phyloP scores from a whole-genome alignment of 2,888 invertebrate genomes.

The Eilema griseolum region DNA sequence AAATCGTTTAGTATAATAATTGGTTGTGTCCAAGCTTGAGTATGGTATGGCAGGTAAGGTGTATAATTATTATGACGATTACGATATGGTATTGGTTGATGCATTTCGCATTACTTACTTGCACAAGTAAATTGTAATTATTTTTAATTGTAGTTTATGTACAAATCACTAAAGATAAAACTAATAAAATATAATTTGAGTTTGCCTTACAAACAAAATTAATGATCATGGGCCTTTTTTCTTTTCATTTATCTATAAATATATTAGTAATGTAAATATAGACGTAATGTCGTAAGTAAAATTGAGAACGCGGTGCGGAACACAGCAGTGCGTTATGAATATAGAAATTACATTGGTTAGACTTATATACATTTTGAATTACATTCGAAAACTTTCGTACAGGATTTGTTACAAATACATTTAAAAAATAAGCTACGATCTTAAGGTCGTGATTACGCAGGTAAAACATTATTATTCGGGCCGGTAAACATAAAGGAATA shows the following conservation, averaged over 20 bases:
- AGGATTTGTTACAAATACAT: too few species aligned
- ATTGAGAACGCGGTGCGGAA: too few species aligned
- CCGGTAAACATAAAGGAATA: constrained; percentile 37
- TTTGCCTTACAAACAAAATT: background rate
- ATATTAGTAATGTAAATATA: background rate
- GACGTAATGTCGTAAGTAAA: too few species aligned
- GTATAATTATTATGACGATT: background rate
- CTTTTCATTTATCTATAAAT: background rate
- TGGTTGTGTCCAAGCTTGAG: background rate
- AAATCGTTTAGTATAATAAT: background rate
- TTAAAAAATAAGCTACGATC: background rate
- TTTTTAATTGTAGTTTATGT: background rate
- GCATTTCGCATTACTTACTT: constrained; percentile 2
- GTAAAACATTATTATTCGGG: constrained; percentile 21
- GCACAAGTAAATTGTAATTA: constrained; percentile 2
- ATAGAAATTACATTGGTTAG: too few species aligned
- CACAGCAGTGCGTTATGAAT: too few species aligned
- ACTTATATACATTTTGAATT: too few species aligned
- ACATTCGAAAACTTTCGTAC: too few species aligned
- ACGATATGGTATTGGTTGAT: background rate
- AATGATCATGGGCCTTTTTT: background rate
- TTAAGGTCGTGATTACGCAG: constrained; percentile 17
- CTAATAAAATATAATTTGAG: constrained; percentile 4
- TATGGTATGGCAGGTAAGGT: background rate
- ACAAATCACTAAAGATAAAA: background rate